Percentiles rank a stretch among this genome's conserved stretches.
These are phyloP conservation scores for Sterrhoptilus dennistouni DNA, from an alignment of 2,113 vertebrate genomes.

Conservation along the genomic window DNA sequence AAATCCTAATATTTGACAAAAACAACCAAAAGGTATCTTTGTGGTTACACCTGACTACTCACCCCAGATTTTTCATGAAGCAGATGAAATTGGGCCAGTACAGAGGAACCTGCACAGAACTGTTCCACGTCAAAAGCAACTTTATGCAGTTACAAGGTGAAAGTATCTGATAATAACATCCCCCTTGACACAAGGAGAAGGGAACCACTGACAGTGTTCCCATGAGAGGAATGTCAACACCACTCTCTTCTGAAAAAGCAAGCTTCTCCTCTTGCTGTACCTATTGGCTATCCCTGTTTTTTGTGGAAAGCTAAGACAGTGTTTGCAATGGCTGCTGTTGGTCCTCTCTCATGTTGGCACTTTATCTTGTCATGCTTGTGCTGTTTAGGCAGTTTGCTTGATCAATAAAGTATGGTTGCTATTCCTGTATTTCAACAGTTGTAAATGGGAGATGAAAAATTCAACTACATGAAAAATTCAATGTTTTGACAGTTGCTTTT, in stretches of 20 bases:
- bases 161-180: neutral
- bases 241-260: neutral
- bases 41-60: neutral
- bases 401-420: neutral
- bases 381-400: neutral
- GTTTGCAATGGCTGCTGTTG: neutral
- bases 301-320: neutral
- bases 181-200: neutral
- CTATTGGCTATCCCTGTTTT: neutral
- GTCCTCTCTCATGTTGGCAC: neutral
- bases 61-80: neutral
- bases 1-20: neutral
- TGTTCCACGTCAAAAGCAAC: neutral
- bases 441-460: neutral
- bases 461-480: neutral
- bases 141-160: neutral
- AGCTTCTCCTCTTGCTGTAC: neutral
- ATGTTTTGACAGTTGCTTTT: neutral
- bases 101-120: neutral
- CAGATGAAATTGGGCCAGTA: neutral
- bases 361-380: neutral
- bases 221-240: neutral
- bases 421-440: neutral
- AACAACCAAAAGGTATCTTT: neutral
- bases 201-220: neutral